Evolutionary conservation across 2,888 invertebrate species (phyloP).

Genomic region (Ctena decussata): DNA sequence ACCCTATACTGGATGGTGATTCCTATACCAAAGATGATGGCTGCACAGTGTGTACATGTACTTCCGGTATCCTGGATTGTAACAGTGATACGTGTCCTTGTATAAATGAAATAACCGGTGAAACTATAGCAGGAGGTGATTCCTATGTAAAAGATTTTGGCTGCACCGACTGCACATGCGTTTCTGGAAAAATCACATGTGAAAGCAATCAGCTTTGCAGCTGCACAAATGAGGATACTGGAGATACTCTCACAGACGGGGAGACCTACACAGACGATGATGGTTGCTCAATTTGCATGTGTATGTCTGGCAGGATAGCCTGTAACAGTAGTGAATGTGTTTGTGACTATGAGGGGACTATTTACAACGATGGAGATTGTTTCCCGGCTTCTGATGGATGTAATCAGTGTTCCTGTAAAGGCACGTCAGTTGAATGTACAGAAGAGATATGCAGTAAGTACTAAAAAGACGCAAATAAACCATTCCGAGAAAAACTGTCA

Average conservation of each 20-base stretch:
- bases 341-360: too few species aligned
- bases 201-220: neutral
- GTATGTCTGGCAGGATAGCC: too few species aligned
- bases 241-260: neutral
- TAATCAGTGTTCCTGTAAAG: slow-evolving; percentile 24
- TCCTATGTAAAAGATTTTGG: neutral
- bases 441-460: slow-evolving; percentile 26
- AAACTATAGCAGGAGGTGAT: neutral
- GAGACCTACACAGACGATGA: neutral
- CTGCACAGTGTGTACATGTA: neutral
- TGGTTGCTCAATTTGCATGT: too few species aligned
- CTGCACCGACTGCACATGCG: neutral
- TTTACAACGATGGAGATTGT: neutral
- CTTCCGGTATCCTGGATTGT: neutral
- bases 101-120: neutral
- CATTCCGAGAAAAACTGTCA: too few species aligned
- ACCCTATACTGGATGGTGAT: neutral
- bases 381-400: slow-evolving; percentile 17
- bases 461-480: too few species aligned
- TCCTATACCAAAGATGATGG: neutral
- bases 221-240: neutral
- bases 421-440: slow-evolving; percentile 21
- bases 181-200: neutral
- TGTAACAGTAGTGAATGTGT: too few species aligned
- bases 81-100: neutral